Evolutionary conservation across 2,888 invertebrate species (phyloP).

Genomic region (Rhabditoides inermis): DNA sequence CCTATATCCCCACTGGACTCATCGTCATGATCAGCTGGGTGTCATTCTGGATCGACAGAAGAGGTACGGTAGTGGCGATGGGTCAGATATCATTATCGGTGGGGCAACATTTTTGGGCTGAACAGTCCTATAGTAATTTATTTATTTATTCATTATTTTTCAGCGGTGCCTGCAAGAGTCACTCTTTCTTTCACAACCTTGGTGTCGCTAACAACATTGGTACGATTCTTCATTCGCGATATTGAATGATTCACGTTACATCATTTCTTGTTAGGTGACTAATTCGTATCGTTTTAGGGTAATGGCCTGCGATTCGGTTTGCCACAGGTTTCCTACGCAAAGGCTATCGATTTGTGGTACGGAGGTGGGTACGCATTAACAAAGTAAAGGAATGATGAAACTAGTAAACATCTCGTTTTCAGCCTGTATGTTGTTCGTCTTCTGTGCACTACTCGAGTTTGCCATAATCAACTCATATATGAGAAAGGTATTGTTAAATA

Average conservation of each 20-base stretch:
- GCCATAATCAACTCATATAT: constrained; percentile 48
- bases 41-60: constrained; percentile 43
- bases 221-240: constrained; percentile 9
- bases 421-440: constrained; percentile 51
- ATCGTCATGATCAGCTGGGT: constrained; percentile 40
- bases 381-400: neutral
- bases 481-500: too few species aligned
- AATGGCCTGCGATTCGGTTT: constrained; percentile 46
- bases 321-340: constrained; percentile 44
- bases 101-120: neutral
- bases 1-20: constrained; percentile 16
- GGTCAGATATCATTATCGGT: neutral
- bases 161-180: constrained; percentile 49
- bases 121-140: too few species aligned
- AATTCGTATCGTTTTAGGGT: constrained; percentile 19
- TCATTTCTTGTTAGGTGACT: neutral
- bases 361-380: constrained; percentile 32
- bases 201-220: constrained; percentile 46
- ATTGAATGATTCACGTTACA: neutral
- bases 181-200: constrained; percentile 49
- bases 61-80: constrained; percentile 10
- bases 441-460: constrained; percentile 45
- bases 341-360: constrained; percentile 50
- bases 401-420: constrained; percentile 7
- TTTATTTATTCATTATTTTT: constrained; percentile 7